Base-by-base conservation (phyloP, 1,140 invertebrate species). In the Drosophila azteca region DNA sequence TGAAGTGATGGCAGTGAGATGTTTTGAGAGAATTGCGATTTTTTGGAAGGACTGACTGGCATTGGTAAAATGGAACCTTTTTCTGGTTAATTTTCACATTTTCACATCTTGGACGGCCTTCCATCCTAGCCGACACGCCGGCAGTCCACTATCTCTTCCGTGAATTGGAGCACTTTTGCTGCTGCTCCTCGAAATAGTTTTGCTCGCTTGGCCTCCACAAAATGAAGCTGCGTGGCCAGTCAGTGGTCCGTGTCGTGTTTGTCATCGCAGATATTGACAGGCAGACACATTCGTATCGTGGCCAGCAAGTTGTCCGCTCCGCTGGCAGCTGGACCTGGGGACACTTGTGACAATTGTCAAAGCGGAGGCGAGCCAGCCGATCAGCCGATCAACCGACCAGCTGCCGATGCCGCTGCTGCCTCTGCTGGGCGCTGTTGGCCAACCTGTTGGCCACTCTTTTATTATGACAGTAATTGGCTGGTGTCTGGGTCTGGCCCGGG, bases 401-500 rank as follows among this genome's bases (percentile, higher is more conserved):
- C 22, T 46, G 69, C 43, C 44, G 35, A 17, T 15, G 39, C 48
- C 20, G 24, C 53, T 35, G 44, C 70, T 64, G 24, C 53, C 35
- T 48, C 70, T 64, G 71, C 50, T 77, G 75, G 74, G 68, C 67
- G 54, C 63, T 61, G 62, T 3, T 39, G 49, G 60, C 46, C 79
- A 83, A 83, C 79, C 79, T 82, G 83, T 87, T 80, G 78, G 62
- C 65, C 66, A 63, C 61, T 59, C 46, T 13, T 73, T 75, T 73
- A 75, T 87, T 87, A 87, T 87, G 83, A 88, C 83, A 83, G 74
- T 87, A 87, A 87, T 87, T 85, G 83, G 82, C 70, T 48, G 61
- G 35, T 58, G 41, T 60, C 44, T 24, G 39, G 54, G 41, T 54
- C 44, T n/a, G 39, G 35, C 22, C 35, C 45, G 31, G 35, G 39